These are phyloP conservation scores for Microctonus hyperodae DNA, from an alignment of 2,888 invertebrate genomes.

Conservation along the genomic window DNA sequence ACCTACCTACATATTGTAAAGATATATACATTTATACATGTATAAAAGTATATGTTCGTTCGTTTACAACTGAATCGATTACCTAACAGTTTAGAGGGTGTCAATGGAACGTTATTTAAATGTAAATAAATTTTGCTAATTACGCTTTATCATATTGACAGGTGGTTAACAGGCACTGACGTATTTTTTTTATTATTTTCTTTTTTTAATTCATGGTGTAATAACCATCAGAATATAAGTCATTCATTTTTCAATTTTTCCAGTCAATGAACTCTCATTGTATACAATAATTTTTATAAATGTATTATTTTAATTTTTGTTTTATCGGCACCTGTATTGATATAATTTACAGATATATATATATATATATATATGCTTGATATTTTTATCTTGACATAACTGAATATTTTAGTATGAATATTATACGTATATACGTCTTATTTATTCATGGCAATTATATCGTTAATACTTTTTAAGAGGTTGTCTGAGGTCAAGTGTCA, in stretches of 20 bases:
- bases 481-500: constrained; percentile 31
- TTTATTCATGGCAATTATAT: constrained; percentile 4
- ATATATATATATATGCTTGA: too few species aligned
- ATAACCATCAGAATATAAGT: neutral
- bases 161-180: constrained; percentile 4
- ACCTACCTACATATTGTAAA: neutral
- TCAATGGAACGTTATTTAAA: neutral
- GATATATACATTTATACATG: neutral
- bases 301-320: too few species aligned
- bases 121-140: neutral
- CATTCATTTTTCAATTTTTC: neutral
- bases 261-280: too few species aligned
- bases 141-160: neutral
- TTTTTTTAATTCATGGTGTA: neutral
- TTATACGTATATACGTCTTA: neutral
- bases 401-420: too few species aligned
- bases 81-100: neutral
- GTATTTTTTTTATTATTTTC: too few species aligned
- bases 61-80: neutral
- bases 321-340: too few species aligned
- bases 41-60: too few species aligned
- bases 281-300: too few species aligned
- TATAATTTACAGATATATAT: too few species aligned
- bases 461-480: neutral
- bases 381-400: too few species aligned